Evolutionary conservation across 2,888 invertebrate genomes (phyloP), one percentile per base, ranked within the genome.

Genomic region (Dryobotodes eremita): DNA sequence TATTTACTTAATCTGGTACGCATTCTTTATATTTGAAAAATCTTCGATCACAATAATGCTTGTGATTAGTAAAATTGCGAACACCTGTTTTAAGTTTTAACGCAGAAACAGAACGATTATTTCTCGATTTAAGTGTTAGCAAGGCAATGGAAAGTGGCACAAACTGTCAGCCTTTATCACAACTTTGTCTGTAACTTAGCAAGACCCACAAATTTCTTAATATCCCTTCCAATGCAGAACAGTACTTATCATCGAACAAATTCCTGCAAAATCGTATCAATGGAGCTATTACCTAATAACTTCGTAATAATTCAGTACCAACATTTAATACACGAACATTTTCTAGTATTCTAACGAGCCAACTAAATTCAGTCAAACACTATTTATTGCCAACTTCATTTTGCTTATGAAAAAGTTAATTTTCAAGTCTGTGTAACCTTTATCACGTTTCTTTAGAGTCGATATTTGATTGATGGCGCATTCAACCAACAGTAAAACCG

Each of bases 281-380:
- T 76, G 71, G 46, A 76, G 11, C 66, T 64, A 81, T 83, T 81
- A 87, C 80, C 61, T 76, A 87, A 84, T 80, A 86, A 82, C 79
- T 74, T 68, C 46, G 59, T 71, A 82, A 80, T 88, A 86, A 74
- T 71, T 82, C 70, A 82, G 46, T n/a, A 53, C 50, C 17, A 53
- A 79, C 76, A 75, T 87, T 79, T 78, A 82, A 76, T 79, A 79
- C 77, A 66, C 74, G 64, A 77, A 78, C 82, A 77, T 73, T 80
- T 36, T 80, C 77, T 75, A 71, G 55, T 66, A 72, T 77, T 74
- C 80, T 83, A 88, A 86, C 81, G 76, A 87, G 71, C 66, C 68
- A 65, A 71, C 79, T 80, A 82, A 85, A 88, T 87, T 87, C 83
- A 82, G 75, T 72, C 79, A 85, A 82, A 84, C 81, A 80, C 66